Evolutionary conservation across 2,797 vertebrate species (phyloP), one percentile per base, ranked within the genome.

Genomic region (Potorous gilbertii): DNA sequence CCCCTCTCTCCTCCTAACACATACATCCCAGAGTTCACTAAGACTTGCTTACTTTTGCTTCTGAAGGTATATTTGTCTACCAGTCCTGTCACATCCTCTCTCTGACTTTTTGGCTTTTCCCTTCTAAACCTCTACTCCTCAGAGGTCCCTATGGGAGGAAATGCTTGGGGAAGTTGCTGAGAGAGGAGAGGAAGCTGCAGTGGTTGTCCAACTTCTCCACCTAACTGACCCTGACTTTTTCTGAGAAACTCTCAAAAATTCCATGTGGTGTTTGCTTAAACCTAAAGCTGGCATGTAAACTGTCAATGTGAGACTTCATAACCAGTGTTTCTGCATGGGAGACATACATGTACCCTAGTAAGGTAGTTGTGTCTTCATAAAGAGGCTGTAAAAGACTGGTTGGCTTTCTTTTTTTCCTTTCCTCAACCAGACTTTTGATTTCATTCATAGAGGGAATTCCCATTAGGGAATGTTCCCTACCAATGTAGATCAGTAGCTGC

Each of bases 231-330:
- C 95, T 40, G 46, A 29, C 91, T 46, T 92, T 55, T 18, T 81
- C n/a, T 46, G 92, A 54, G 89, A 56, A 92, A 95, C 91, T 97
- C 92, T 91, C 34, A 55, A 87, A 94, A 93, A 0, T 56, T 95
- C 97, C 92, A 59, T 92, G 56, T 8, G n/a, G 31, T 46, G 29
- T 93, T 95, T 59, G 54, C 59, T 55, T 81, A 93, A 66, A 93
- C 59, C 56, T 93, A 9, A 34, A 56, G 52, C 34, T 18, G 91
- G 93, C 40, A 40, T 0, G 10, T 46, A 10, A 90, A 59, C 90
- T 91, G 0, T 56, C 21, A 66, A 0, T 87, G 0, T 34, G 59
- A 89, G 16, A 40, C 94, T n/a, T 50, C 21, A 3, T 94, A 62
- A 92, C 52, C 18, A 50, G 27, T 46, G 2, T 29, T 0, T 1